Conservation (phyloP, 2,113 vertebrate species). For the cattle (Bos taurus) region DNA sequence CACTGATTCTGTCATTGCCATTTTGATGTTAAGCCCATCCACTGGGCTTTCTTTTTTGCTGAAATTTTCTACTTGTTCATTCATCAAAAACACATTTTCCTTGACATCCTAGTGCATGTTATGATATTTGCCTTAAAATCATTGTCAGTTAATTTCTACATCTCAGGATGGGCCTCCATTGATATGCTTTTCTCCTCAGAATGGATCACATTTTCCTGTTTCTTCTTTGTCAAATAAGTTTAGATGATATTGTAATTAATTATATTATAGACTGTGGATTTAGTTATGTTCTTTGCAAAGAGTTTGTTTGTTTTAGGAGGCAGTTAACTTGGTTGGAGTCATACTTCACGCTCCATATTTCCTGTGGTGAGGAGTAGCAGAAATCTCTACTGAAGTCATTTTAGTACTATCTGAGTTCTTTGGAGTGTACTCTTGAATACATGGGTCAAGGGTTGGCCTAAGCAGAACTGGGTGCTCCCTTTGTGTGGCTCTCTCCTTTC, state of each 20-base stretch:
- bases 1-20: neutral
- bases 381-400: neutral
- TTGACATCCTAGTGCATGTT: neutral
- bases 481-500: neutral
- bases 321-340: neutral
- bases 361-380: neutral
- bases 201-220: neutral
- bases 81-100: neutral
- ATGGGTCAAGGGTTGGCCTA: neutral
- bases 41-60: neutral
- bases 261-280: neutral
- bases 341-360: neutral
- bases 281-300: neutral
- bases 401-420: neutral
- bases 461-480: neutral
- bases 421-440: neutral
- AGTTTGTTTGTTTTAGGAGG: neutral
- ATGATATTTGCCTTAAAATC: neutral
- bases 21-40: neutral
- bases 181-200: neutral
- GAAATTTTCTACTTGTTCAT: neutral
- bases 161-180: neutral
- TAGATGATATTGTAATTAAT: neutral
- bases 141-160: neutral
- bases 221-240: neutral